Base-by-base conservation (phyloP, 2,888 invertebrate species). In the Nephrotoma flavescens region DNA sequence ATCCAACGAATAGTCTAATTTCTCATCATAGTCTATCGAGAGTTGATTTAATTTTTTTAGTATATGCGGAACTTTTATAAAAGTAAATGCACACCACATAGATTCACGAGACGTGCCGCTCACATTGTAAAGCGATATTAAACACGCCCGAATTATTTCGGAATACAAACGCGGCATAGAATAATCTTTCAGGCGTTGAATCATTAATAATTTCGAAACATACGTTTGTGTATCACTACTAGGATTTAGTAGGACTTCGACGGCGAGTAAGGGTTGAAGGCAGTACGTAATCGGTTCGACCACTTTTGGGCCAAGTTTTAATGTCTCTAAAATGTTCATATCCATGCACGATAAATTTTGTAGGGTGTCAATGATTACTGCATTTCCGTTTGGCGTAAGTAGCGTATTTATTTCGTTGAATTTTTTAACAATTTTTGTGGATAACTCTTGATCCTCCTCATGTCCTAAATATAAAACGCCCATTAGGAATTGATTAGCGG, bases 1-100 rank as follows among this genome's bases (percentile, higher is more conserved):
- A 89, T 97, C 96, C 71, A 94, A 93, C 31, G 95, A 95, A 89
- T 94, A 94, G 88, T 96, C 96, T 42, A 93, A 92, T 88, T 93
- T 94, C 88, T 94, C 94, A 71, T 92, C 93, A 83, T 89, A 90
- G 41, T 88, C 89, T 87, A 94, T 93, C 88, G 93, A 93, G 83
- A 93, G 90, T 47, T 93, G 93, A 88, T 95, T 94, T 84, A 96
- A 90, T 88, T 95, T 94, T 87, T 95, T 94, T 85, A 97, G 93
- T 85, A 97, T 94, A 89, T 95, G 95, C 0, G 97, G 97, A 86
- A 98, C 94, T 93, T 98, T 98, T 7, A 98, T 93, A 90, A 98
- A 98, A 0, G 97, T 96, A 90, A 98, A 98, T 9, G 98, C 97
- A 12, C 97, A 97, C 97, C 98, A 98, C 89, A 97, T 94, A 4